Evolutionary conservation across 2,113 vertebrate genomes (phyloP).

Genomic region (Salvator merianae): DNA sequence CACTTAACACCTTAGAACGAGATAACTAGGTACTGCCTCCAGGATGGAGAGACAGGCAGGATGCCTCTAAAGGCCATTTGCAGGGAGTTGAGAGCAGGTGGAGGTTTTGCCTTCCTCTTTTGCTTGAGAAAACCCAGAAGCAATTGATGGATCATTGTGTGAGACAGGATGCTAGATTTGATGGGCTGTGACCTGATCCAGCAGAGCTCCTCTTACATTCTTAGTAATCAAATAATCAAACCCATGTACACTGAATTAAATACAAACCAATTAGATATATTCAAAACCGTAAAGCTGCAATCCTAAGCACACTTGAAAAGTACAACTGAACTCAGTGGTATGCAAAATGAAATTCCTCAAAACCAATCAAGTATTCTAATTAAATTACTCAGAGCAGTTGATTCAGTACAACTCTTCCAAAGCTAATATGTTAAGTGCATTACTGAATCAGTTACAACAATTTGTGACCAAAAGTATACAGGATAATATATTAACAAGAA

Average conservation of each 20-base stretch:
- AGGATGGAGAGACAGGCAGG: too few species aligned
- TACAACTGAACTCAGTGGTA: background rate
- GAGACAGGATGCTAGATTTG: too few species aligned
- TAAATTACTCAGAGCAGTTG: background rate
- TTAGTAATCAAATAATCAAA: background rate
- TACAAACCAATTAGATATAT: background rate
- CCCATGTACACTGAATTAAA: background rate
- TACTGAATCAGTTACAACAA: background rate
- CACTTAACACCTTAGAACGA: too few species aligned
- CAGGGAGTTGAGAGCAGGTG: too few species aligned
- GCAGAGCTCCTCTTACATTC: background rate
- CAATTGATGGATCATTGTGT: too few species aligned
- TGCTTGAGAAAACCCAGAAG: too few species aligned
- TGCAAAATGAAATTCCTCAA: background rate
- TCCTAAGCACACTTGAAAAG: background rate
- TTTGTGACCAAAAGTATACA: background rate
- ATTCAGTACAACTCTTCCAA: background rate
- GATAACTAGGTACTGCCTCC: too few species aligned
- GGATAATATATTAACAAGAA: background rate
- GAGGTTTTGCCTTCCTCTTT: too few species aligned
- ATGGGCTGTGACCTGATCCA: too few species aligned
- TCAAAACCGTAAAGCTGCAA: background rate
- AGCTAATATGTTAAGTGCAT: background rate
- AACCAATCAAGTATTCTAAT: background rate
- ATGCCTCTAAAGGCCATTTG: too few species aligned